Base-by-base conservation (phyloP, 2,797 vertebrate species). In the Poecilia wingei region DNA sequence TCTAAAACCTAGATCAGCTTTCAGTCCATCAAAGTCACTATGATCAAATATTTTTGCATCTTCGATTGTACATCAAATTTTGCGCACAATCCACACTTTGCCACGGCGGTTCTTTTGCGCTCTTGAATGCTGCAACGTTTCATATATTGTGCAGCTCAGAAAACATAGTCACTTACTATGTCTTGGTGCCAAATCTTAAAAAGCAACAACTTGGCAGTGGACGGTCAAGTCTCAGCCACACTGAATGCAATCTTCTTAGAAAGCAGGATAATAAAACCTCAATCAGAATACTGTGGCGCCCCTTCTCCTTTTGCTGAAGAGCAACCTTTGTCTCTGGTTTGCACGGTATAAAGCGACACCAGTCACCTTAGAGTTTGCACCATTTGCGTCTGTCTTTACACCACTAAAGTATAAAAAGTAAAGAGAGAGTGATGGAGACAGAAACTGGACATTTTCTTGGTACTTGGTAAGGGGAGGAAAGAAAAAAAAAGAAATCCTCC, bases 401-500 rank as follows among this genome's bases (percentile, higher is more conserved):
- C 94, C 94, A 87, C 91, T 81, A 88, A 88, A 91, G 88, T 91
- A 86, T 86, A 92, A 90, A 79, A 87, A 82, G 89, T 91, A 89
- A 89, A 88, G 81, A 71, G 80, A 86, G 79, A 88, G 88, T 88
- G 81, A 92, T 74, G 39, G 85, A 86, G 95, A 92, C 94, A 90
- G 82, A 89, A 90, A 90, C 84, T 89, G 85, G 86, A 93, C 88
- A 93, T 93, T 94, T 94, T 95, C 93, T 95, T 92, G 88, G 92
- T 96, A 93, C 95, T 96, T 95, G 94, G 55, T 93, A 93, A 93
- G 94, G 82, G 84, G 82, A 41, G 74, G 74, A 22, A 73, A 41
- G 6, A 41, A 41, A 77, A 57, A 74, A 70, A 93, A 91, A 94
- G 89, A 96, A 96, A 95, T 96, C 94, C 94, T 95, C 89, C 90